Evolutionary conservation across 2,888 invertebrate species (phyloP).

Genomic region (Schrankia costaestrigalis): DNA sequence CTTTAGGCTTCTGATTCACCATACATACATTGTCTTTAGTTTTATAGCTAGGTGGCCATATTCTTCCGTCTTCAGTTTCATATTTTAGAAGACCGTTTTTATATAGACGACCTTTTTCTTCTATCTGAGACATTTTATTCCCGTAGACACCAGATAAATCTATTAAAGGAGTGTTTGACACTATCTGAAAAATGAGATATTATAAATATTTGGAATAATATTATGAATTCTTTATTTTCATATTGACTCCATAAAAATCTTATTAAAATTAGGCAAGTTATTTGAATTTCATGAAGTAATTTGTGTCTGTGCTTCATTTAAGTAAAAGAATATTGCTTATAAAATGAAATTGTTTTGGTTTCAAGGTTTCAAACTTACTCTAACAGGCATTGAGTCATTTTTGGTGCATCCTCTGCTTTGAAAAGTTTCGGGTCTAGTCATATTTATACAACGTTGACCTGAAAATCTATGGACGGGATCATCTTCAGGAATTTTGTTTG

Average conservation of each 20-base stretch:
- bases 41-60: constrained; percentile 46
- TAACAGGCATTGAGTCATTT: constrained; percentile 39
- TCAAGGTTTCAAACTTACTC: constrained; percentile 28
- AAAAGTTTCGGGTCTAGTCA: constrained; percentile 48
- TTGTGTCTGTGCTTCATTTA: too few relatives aligned
- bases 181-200: constrained; percentile 40
- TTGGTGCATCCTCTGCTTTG: constrained; percentile 45
- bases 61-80: constrained; percentile 37
- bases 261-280: too few relatives aligned
- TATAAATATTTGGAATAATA: too few relatives aligned
- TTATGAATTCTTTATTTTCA: too few relatives aligned
- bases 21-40: constrained; percentile 29
- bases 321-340: not conserved
- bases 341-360: not conserved
- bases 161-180: constrained; percentile 38
- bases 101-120: constrained; percentile 30
- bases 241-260: too few relatives aligned
- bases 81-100: constrained; percentile 41
- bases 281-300: too few relatives aligned
- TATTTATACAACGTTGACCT: constrained; percentile 41
- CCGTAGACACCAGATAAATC: constrained; percentile 43
- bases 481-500: constrained; percentile 41
- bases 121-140: constrained; percentile 14
- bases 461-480: constrained; percentile 54
- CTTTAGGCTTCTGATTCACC: constrained; percentile 31